These are phyloP conservation scores for Tympanoctomys barrerae DNA, from an alignment of 2,797 vertebrate genomes.

Conservation along the genomic window DNA sequence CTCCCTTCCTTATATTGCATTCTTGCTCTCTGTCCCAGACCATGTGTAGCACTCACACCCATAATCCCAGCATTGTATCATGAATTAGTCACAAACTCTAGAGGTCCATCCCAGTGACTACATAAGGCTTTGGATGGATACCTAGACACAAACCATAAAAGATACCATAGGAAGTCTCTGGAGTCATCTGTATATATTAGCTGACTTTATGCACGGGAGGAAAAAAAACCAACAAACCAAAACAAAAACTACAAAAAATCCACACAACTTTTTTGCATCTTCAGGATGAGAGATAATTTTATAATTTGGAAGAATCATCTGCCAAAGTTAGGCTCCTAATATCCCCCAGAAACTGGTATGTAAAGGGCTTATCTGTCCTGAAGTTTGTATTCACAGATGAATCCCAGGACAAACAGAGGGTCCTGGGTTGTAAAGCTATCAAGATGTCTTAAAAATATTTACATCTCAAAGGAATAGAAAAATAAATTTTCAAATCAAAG, in stretches of 20 bases:
- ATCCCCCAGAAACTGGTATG: background rate
- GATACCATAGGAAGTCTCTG: background rate
- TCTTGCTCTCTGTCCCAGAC: too few species aligned
- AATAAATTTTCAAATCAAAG: slow-evolving; percentile 20
- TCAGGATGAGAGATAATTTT: background rate
- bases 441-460: slow-evolving; percentile 49
- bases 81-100: too few species aligned
- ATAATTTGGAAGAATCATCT: background rate
- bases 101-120: too few species aligned
- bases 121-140: too few species aligned
- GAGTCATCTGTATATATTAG: background rate
- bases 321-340: background rate
- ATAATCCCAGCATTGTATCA: too few species aligned
- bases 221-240: background rate
- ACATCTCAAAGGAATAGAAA: background rate
- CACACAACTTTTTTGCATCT: background rate
- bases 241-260: too few species aligned
- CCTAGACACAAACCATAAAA: too few species aligned
- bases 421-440: background rate
- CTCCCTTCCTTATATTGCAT: too few species aligned
- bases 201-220: background rate
- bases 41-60: too few species aligned
- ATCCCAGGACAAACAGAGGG: background rate
- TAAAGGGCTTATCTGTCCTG: background rate
- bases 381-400: background rate